Percentiles rank a stretch among this genome's conserved stretches.
These are phyloP conservation scores for Abrostola tripartita DNA, from an alignment of 2,888 invertebrate species.

Conservation along the genomic window DNA sequence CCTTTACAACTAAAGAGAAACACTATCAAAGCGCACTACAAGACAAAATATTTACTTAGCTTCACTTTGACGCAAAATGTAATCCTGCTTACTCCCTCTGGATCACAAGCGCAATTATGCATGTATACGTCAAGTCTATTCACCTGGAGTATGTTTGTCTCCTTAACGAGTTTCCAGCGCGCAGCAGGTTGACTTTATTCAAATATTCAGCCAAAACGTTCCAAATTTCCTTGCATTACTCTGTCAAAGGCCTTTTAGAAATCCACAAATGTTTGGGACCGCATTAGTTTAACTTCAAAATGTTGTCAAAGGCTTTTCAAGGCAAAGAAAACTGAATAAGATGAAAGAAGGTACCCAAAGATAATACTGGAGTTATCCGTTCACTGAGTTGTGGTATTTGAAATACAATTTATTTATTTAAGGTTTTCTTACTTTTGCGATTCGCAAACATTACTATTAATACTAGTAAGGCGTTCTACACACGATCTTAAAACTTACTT, in stretches of 20 bases:
- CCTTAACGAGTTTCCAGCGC: constrained; percentile 28
- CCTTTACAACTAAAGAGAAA: too few species aligned
- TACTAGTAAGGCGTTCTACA: too few species aligned
- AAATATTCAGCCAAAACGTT: constrained; percentile 14
- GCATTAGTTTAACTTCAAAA: constrained; percentile 3
- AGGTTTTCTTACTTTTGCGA: too few species aligned
- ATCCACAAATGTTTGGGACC: neutral
- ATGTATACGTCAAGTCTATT: constrained; percentile 20
- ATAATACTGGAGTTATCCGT: neutral
- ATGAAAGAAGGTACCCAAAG: neutral
- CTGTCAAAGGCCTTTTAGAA: constrained; percentile 34
- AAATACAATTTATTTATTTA: too few species aligned
- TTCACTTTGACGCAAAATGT: constrained; percentile 14
- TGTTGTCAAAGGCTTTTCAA: neutral
- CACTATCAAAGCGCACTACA: too few species aligned
- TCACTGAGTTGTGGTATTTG: too few species aligned
- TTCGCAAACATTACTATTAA: too few species aligned
- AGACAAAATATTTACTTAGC: neutral
- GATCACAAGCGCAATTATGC: constrained; percentile 13
- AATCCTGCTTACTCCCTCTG: constrained; percentile 18
- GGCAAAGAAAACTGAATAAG: neutral
- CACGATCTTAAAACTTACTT: too few species aligned
- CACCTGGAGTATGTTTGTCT: constrained; percentile 28
- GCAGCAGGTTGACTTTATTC: constrained; percentile 27
- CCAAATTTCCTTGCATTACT: constrained; percentile 11